Evolutionary conservation across 2,797 vertebrate genomes (phyloP).

Genomic region (Kryptolebias ocellatus): DNA sequence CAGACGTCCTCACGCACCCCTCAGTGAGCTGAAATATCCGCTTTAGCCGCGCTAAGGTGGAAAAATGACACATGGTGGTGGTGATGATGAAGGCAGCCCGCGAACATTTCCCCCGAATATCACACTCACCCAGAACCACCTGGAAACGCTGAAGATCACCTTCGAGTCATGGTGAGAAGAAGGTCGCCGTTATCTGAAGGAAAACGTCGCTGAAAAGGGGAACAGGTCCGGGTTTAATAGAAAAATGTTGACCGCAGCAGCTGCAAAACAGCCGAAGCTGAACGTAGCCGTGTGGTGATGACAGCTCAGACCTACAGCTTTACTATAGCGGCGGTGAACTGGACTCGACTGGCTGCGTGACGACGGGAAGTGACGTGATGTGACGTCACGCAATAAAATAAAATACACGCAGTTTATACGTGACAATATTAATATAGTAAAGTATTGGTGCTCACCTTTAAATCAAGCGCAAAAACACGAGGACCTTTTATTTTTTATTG

Average conservation of each 20-base stretch:
- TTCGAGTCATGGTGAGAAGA: constrained; percentile 77
- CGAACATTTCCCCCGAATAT: constrained; percentile 1
- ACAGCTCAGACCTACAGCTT: constrained; percentile 71
- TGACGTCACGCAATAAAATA: constrained; percentile 53
- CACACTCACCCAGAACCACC: constrained; percentile 85
- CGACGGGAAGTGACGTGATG: constrained; percentile 71
- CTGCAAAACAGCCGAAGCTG: constrained; percentile 25
- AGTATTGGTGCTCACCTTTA: not conserved
- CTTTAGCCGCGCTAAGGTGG: constrained; percentile 53
- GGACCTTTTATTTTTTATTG: too few species aligned
- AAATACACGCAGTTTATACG: constrained; percentile 6
- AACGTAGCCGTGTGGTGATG: constrained; percentile 42
- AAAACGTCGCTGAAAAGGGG: constrained; percentile 51
- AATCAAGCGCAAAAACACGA: not conserved
- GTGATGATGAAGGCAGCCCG: constrained; percentile 42
- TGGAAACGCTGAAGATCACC: constrained; percentile 83
- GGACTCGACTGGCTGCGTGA: constrained; percentile 77
- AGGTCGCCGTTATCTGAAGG: constrained; percentile 67
- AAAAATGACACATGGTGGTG: constrained; percentile 69
- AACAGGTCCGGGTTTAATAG: constrained; percentile 5
- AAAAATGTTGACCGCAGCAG: constrained; percentile 37
- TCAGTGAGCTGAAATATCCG: constrained; percentile 20
- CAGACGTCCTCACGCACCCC: constrained; percentile 12
- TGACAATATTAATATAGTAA: not conserved
- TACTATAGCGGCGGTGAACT: constrained; percentile 66